Base-by-base conservation (phyloP, 2,797 vertebrate species). In the Enteromius unitaeniatus region DNA sequence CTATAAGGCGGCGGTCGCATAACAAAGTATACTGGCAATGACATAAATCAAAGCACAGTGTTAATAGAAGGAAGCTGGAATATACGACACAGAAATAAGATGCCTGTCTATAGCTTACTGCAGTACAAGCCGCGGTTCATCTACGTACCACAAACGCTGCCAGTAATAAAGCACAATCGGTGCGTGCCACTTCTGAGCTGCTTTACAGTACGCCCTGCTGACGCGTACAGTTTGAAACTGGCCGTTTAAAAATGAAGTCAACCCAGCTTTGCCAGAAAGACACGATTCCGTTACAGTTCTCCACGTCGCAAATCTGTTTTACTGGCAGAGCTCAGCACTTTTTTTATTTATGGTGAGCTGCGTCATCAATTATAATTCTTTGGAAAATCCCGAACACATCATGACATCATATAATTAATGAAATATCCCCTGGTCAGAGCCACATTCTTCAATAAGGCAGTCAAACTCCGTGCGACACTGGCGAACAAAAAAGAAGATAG, bases 341-440 rank as follows among this genome's bases (percentile, higher is more conserved):
- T 72, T 60, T 49, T 75, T 82, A 49, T 65, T 75, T 6, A 31
- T 64, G 28, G 7, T 49, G 10, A 81, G 19, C 58, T 37, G 9
- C 4, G 0, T 34, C 68, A 81, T 34, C 40, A 47, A 40, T 68
- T 69, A 26, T 21, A 72, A 51, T 73, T 49, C 13, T 64, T 73
- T 73, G 42, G 49, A 31, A 45, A 49, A 60, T n/a, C n/a, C 37
- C 0, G 1, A 81, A 60, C 3, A 21, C 31, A 15, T 31, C 1
- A 23, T 28, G 37, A 28, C 37, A 55, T 10, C 40, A 34, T 34
- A 34, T 5, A 3, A 34, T 34, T 3, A 28, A 79, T 6, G 53
- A 49, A 53, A 55, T 15, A 37, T 51, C 4, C 28, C 72, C 19
- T 34, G 19, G 72, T 55, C 49, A 78, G 4, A 78, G 76, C 6